Evolutionary conservation across 2,797 vertebrate species (phyloP).

Genomic region (Simalia tracyae): DNA sequence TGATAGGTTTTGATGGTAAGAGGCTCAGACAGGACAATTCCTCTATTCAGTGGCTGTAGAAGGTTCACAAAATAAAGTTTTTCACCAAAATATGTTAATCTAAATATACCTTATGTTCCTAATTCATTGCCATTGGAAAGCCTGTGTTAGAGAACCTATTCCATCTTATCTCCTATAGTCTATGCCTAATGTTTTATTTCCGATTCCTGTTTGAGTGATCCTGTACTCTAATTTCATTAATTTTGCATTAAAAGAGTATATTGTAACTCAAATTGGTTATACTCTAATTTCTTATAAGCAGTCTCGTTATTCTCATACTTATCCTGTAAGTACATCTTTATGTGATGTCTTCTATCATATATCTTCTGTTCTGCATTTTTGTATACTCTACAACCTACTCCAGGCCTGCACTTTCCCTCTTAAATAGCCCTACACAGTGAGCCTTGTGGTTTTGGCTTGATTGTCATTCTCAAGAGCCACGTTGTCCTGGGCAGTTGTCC

Average conservation of each 20-base stretch:
- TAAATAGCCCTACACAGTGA: not conserved
- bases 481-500: not conserved
- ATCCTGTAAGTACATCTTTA: not conserved
- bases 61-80: not conserved
- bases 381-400: not conserved
- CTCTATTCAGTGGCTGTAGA: not conserved
- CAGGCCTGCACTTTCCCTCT: not conserved
- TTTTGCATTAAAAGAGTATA: not conserved
- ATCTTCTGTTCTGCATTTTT: not conserved
- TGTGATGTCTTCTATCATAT: not conserved
- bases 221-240: not conserved
- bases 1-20: not conserved
- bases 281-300: not conserved
- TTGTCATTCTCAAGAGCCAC: not conserved
- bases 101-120: not conserved
- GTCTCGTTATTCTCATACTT: not conserved
- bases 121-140: not conserved
- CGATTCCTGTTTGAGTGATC: not conserved
- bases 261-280: not conserved
- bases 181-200: not conserved
- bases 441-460: not conserved
- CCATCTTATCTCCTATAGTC: not conserved
- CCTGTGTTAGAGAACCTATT: not conserved
- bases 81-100: not conserved
- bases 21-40: not conserved